Base-by-base conservation (phyloP, 2,888 invertebrate species). In the Ennomos quercinarius region DNA sequence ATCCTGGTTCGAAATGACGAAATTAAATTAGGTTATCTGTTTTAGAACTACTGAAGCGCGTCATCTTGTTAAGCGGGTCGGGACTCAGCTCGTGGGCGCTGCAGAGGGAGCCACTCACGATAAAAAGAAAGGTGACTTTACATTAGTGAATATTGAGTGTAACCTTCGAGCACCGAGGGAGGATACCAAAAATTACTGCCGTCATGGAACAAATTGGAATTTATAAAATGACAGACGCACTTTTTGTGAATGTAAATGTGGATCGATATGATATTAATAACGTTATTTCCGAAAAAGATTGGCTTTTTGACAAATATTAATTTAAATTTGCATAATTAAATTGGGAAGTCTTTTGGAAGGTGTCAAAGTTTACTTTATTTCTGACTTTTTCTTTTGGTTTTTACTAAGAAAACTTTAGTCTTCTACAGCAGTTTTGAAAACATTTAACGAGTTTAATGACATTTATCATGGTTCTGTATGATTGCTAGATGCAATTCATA, bases 51-150 rank as follows among this genome's bases (percentile, higher is more conserved):
- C 94, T 98, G 82, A 96, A 96, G 89, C 95, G 98, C 71, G 97
- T 97, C 72, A 96, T 98, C 77, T 93, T 98, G 80, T 94, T 98
- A 83, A 98, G 98, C 81, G 98, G 98, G 59, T 98, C 98, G 58
- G 97, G 97, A 27, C 93, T 98, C 68, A 97, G 97, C 77, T 97
- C 98, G 38, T 98, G 98, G 98, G 98, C 98, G 64, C 94, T 98
- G 76, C 97, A 97, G 87, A 94, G 96, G 72, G 97, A 97, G 81
- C 97, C 97, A 36, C 93, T 97, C 50, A 94, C 94, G 74, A 95
- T 97, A 75, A 97, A 97, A 89, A 94, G 96, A 80, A 94, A 94
- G 83, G 93, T 91, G 79, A 72, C 59, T 58, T 66, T 63, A 63
- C 63, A 64, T 69, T 73, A 68, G 63, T 57, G 54, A 73, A 69